Conservation (phyloP, 2,797 vertebrate species). For the Aratinga solstitialis region DNA sequence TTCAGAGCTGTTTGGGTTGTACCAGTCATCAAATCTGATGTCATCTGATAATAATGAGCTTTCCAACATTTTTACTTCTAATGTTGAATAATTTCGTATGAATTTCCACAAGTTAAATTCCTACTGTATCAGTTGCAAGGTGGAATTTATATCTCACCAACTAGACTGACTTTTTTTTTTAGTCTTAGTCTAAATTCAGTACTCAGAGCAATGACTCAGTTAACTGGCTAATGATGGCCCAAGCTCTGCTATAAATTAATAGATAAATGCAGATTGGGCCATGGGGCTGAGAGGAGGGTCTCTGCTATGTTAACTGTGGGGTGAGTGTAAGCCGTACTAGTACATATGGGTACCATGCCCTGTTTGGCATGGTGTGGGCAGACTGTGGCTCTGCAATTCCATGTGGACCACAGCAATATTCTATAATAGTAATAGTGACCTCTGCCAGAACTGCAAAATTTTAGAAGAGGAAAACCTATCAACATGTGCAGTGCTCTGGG, state of each 20-base stretch:
- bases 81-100: neutral
- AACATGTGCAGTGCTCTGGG: neutral
- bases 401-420: neutral
- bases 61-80: neutral
- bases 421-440: neutral
- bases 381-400: neutral
- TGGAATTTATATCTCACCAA: neutral
- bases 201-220: neutral
- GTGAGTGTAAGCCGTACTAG: rapidly evolving
- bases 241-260: neutral
- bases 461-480: neutral
- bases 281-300: neutral
- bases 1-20: neutral
- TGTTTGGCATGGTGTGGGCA: rapidly evolving
- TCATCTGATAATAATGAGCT: neutral
- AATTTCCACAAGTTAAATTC: neutral
- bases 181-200: neutral
- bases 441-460: neutral
- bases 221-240: neutral
- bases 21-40: neutral
- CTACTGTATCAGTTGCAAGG: neutral
- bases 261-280: neutral
- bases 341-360: neutral
- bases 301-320: neutral
- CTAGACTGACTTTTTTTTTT: neutral